Conservation (phyloP, 2,888 invertebrate species). For the Muschampia plurimacula region DNA sequence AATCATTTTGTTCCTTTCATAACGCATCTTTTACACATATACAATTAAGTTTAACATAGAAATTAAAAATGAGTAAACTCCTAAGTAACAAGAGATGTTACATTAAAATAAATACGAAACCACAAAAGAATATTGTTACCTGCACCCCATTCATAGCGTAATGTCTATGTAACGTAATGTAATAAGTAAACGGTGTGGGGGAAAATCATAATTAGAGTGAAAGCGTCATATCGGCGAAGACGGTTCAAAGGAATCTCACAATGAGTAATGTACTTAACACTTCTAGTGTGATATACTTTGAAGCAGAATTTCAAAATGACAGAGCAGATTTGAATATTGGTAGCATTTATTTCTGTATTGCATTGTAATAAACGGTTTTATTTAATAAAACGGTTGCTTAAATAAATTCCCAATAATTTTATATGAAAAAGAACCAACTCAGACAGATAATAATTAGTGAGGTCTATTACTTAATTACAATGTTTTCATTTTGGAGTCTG, state of each 20-base stretch:
- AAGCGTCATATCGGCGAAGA: conserved; percentile 57
- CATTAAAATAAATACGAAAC: conserved; percentile 24
- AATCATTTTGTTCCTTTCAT: too few species aligned
- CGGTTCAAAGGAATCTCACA: conserved; percentile 81
- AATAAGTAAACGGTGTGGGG: conserved; percentile 37
- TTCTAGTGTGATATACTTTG: conserved; percentile 19
- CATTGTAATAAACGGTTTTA: too few species aligned
- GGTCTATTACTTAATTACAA: too few species aligned
- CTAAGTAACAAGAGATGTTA: conserved; percentile 10
- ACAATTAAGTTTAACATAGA: background rate
- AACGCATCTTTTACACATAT: background rate
- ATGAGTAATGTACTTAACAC: conserved; percentile 84
- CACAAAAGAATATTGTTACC: conserved; percentile 13
- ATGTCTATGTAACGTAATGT: conserved; percentile 33
- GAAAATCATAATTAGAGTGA: conserved; percentile 76
- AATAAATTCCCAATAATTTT: too few species aligned
- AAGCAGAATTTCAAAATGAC: background rate
- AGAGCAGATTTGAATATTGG: background rate
- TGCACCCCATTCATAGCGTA: conserved; percentile 19
- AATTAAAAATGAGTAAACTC: conserved; percentile 1
- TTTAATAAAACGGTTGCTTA: background rate
- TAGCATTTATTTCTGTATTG: background rate
- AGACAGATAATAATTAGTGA: too few species aligned
- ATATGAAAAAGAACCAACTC: too few species aligned
- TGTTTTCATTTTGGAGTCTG: too few species aligned